Percentiles rank a stretch among this genome's conserved stretches.
Conservation (phyloP, 2,113 vertebrate species). For the Morone chrysops region DNA sequence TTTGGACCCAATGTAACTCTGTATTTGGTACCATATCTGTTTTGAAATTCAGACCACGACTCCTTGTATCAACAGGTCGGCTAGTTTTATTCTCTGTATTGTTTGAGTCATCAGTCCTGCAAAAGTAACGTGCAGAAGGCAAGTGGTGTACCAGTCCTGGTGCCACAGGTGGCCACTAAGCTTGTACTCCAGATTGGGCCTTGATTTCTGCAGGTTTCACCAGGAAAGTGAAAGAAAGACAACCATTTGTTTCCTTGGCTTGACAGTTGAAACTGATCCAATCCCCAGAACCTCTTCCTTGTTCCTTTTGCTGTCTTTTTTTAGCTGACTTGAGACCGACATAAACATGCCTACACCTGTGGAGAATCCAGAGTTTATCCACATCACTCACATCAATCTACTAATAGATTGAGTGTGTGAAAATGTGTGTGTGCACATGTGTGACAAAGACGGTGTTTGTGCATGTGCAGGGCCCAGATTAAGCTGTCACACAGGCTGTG, state of each 20-base stretch:
- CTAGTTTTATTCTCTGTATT: conserved; percentile 4
- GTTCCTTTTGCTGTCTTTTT: background rate
- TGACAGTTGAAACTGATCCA: conserved; percentile 45
- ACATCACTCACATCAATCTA: conserved; percentile 10
- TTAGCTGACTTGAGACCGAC: conserved; percentile 24
- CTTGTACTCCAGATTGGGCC: conserved; percentile 23
- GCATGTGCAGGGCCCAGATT: conserved; percentile 53
- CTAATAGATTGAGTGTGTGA: conserved; percentile 15
- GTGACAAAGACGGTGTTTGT: conserved; percentile 17
- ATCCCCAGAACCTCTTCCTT: conserved; percentile 7
- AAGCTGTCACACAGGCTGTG: conserved; percentile 62
- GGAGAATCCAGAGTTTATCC: conserved; percentile 23
- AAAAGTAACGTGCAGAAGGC: conserved; percentile 18
- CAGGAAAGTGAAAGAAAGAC: conserved; percentile 34
- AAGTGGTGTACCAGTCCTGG: conserved; percentile 2
- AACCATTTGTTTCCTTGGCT: conserved; percentile 35
- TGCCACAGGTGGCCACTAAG: conserved; percentile 39
- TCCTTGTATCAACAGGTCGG: conserved; percentile 10
- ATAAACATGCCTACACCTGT: conserved; percentile 24
- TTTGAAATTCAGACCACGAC: background rate
- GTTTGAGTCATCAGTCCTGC: conserved; percentile 27
- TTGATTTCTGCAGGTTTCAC: conserved; percentile 37
- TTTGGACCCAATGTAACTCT: background rate
- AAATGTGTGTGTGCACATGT: background rate
- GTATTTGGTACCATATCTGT: background rate